These are phyloP conservation scores for Nannobrachium achirus DNA, from an alignment of 2,113 vertebrate species.

Conservation along the genomic window DNA sequence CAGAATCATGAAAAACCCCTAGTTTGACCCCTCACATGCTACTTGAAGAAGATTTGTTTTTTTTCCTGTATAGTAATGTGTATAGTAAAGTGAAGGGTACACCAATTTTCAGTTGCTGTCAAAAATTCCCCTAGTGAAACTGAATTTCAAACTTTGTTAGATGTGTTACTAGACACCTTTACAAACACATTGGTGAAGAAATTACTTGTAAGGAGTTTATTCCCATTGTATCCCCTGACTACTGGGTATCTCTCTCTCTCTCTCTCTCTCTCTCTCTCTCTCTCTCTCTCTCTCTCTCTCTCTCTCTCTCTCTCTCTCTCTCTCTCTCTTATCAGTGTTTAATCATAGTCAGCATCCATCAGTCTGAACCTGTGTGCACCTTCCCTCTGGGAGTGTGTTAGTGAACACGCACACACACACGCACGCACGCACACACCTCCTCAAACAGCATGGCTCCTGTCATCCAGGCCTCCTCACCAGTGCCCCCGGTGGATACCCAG, in stretches of 20 bases:
- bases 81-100: no score
- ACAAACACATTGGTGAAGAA: constrained; percentile 28
- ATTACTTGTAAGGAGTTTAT: not conserved
- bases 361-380: constrained; percentile 48
- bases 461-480: constrained; percentile 61
- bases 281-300: not conserved
- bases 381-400: constrained; percentile 64
- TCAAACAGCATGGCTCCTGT: no score
- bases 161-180: not conserved
- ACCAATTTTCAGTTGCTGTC: no score
- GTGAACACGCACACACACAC: constrained; percentile 17
- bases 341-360: constrained; percentile 69
- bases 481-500: constrained; percentile 62
- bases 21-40: no score
- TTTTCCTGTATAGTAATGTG: no score
- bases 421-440: constrained; percentile 42
- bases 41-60: no score
- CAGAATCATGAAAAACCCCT: no score
- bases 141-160: no score
- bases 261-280: constrained; percentile 23
- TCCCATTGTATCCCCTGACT: no score
- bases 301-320: constrained; percentile 15
- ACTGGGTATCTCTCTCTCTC: no score
- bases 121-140: no score
- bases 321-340: constrained; percentile 71